Evolutionary conservation across 1,140 invertebrate genomes (phyloP), one percentile per base, ranked within the genome.

Genomic region (Zaprionus taronus): DNA sequence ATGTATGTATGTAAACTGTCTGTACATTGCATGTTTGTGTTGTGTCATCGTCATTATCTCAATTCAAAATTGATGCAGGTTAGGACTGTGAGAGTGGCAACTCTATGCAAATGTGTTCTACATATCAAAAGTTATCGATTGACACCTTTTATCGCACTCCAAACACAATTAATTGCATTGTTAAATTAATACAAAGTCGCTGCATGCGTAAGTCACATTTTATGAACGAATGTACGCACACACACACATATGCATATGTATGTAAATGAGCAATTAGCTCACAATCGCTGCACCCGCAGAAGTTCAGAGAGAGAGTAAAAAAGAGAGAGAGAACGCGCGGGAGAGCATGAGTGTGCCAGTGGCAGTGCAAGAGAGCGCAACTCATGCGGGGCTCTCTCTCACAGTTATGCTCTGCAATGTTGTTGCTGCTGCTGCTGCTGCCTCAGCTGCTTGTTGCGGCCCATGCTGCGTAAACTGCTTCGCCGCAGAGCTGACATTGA

Each of bases 401-500:
- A 34, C 24, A 34, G 44, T 72, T 80, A 77, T 83, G 77, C 65
- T 80, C 81, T 71, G 38, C 31, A 64, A 38, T 80, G 73, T 17
- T 56, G 44, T 17, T 36, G 26, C 20, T 44, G 64, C 36, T 24
- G 64, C 36, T 24, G 34, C 41, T 41, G 24, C 49, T 70, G 77
- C 61, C 66, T 22, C 66, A 49, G 15, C 26, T 41, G 61, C 53
- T 61, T 86, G 57, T 82, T 73, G 73, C 67, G 83, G 77, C 77
- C 73, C 82, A 83, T 87, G 83, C 80, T 85, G 82, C 81, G 86
- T 80, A 77, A 74, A 66, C 69, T 85, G 71, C 73, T 75, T 72
- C 77, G 82, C 73, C 64, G 75, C 70, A 41, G 65, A 51, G 69
- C 78, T 92, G 91, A 92, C 91, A 92, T 92, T 92, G 91, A 92